Percentiles rank a stretch among this genome's conserved stretches.
phyloP scores from a whole-genome alignment of 2,888 invertebrate species.

The Epinotia bilunana region DNA sequence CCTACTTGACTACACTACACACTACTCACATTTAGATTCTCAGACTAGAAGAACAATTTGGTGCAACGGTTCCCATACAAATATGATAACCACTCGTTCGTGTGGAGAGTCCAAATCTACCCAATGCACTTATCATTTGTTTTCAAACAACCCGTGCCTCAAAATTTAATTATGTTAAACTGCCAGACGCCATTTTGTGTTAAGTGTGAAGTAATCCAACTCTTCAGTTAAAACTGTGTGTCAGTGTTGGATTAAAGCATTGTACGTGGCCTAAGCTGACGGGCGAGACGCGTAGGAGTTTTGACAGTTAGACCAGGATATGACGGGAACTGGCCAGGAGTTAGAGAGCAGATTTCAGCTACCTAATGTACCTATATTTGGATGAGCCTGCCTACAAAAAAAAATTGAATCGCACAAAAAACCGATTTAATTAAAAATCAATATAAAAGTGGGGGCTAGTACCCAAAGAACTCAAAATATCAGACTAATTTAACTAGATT shows the following conservation, averaged over 20 bases:
- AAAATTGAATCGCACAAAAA: too few relatives aligned
- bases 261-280: background rate
- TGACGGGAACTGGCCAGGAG: background rate
- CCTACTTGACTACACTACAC: too few relatives aligned
- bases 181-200: background rate
- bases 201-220: background rate
- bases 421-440: too few relatives aligned
- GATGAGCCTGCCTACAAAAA: too few relatives aligned
- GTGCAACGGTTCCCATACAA: too few relatives aligned
- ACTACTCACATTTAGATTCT: too few relatives aligned
- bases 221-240: background rate
- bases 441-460: too few relatives aligned
- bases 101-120: background rate
- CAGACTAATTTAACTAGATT: too few relatives aligned
- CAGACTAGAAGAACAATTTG: too few relatives aligned
- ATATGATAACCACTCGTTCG: too few relatives aligned
- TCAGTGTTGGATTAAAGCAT: background rate
- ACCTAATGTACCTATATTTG: background rate
- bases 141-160: background rate
- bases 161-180: background rate
- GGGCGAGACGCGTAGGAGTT: background rate
- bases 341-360: background rate
- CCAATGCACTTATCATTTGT: background rate
- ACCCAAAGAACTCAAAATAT: too few relatives aligned
- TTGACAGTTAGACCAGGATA: background rate